These are phyloP conservation scores for Drosophila neonasuta DNA, from an alignment of 2,888 invertebrate genomes.

Conservation along the genomic window DNA sequence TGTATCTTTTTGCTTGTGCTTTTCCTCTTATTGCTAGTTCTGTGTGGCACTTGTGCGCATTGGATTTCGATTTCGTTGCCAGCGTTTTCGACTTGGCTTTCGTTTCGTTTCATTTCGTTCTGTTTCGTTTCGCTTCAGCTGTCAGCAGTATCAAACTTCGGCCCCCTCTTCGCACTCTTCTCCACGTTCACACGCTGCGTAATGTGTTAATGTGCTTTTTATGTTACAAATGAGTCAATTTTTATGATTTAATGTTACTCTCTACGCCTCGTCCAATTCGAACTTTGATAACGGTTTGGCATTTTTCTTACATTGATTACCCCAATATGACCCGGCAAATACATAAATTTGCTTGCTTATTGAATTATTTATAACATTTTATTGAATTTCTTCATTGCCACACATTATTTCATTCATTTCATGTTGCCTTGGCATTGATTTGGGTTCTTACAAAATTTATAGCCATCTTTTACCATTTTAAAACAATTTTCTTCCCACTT, in stretches of 20 bases:
- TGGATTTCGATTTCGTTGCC: conserved; percentile 50
- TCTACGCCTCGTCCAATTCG: conserved; percentile 45
- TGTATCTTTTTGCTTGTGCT: conserved; percentile 23
- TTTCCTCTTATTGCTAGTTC: conserved; percentile 38
- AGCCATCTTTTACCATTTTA: conserved; percentile 37
- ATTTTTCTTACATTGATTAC: conserved; percentile 66
- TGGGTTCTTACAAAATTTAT: conserved; percentile 49
- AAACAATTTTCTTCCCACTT: conserved; percentile 39
- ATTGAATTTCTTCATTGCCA: conserved; percentile 67
- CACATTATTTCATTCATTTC: conserved; percentile 45
- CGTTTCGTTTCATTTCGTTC: conserved; percentile 21
- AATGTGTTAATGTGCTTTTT: conserved; percentile 81
- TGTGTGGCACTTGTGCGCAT: conserved; percentile 39
- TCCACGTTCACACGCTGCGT: conserved; percentile 38
- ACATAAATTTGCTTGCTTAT: conserved; percentile 67
- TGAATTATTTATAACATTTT: conserved; percentile 74
- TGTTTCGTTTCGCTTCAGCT: conserved; percentile 55
- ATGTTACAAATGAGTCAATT: conserved; percentile 80
- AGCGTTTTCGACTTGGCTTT: conserved; percentile 12
- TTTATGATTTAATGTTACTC: conserved; percentile 79
- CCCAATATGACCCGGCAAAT: conserved; percentile 29
- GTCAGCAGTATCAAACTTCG: conserved; percentile 48
- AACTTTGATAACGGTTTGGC: conserved; percentile 72
- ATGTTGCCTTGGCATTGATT: conserved; percentile 62
- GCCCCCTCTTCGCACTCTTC: neutral